phyloP scores from a whole-genome alignment of 2,888 invertebrate genomes.

The Apotomis capreana region DNA sequence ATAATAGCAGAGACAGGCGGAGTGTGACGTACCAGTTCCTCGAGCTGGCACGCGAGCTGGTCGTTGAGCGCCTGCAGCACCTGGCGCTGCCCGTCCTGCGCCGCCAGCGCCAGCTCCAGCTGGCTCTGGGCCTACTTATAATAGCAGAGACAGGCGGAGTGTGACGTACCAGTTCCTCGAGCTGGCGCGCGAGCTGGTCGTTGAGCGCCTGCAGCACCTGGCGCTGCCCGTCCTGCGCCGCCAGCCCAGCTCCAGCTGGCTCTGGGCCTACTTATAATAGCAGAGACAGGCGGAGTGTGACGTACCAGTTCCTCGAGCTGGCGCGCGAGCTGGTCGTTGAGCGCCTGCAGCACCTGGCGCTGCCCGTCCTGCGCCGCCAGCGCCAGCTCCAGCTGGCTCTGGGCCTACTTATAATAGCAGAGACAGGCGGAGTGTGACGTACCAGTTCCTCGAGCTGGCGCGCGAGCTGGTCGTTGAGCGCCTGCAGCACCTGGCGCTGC shows the following conservation, averaged over 20 bases:
- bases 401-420: conserved; percentile 83
- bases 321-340: conserved; percentile 92
- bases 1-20: too few relatives aligned
- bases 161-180: conserved; percentile 87
- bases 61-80: conserved; percentile 91
- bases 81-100: conserved; percentile 92
- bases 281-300: conserved; percentile 1
- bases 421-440: conserved; percentile 44
- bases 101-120: conserved; percentile 89
- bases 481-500: conserved; percentile 90
- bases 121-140: conserved; percentile 89
- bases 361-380: conserved; percentile 92
- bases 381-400: conserved; percentile 91
- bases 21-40: conserved; percentile 84
- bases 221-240: conserved; percentile 91
- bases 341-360: conserved; percentile 89
- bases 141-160: too few relatives aligned
- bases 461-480: conserved; percentile 92
- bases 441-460: conserved; percentile 90
- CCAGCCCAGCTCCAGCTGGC: conserved; percentile 90
- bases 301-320: conserved; percentile 89
- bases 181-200: conserved; percentile 91
- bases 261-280: conserved; percentile 86
- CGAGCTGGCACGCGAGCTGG: conserved; percentile 91
- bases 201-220: conserved; percentile 91